A percentile compares a stretch with the other conserved stretches of the same genome.
Evolutionary conservation across 92 coral and sea anemone species (phyloP).

Genomic region (Nematostella vectensis): DNA sequence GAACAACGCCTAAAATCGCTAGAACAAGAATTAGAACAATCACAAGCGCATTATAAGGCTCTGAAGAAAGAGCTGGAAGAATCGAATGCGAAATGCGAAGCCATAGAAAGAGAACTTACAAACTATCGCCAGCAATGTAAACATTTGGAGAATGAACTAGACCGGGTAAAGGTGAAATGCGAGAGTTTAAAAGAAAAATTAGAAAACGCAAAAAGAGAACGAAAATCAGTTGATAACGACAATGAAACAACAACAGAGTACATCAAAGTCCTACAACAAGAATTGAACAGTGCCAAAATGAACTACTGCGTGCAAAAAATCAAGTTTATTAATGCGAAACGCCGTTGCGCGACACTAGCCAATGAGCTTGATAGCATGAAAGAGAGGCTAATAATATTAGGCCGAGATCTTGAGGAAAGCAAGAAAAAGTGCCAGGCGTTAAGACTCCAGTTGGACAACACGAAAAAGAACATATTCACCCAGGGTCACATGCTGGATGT

Average conservation of each 20-base stretch:
- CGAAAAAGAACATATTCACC: constrained; percentile 70
- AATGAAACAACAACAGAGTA: constrained; percentile 65
- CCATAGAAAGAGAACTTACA: constrained; percentile 65
- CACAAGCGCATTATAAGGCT: constrained; percentile 54
- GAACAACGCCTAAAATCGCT: constrained; percentile 38
- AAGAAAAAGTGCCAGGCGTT: constrained; percentile 70
- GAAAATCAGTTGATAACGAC: constrained; percentile 31
- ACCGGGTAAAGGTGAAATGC: constrained; percentile 57
- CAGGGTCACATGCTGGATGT: constrained; percentile 95
- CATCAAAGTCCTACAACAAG: constrained; percentile 79
- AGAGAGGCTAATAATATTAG: constrained; percentile 55
- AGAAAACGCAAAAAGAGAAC: constrained; percentile 53
- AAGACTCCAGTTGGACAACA: constrained; percentile 64
- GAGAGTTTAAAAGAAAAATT: constrained; percentile 60
- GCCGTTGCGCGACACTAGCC: constrained; percentile 61
- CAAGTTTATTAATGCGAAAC: constrained; percentile 79
- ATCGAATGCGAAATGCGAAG: constrained; percentile 62
- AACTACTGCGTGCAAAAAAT: constrained; percentile 90
- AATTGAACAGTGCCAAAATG: constrained; percentile 78
- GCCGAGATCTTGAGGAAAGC: constrained; percentile 66
- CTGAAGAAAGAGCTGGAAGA: constrained; percentile 63
- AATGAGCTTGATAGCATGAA: constrained; percentile 57
- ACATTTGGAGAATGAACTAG: constrained; percentile 71
- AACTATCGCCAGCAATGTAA: constrained; percentile 73
- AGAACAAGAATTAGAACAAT: constrained; percentile 62